Conservation (phyloP, 2,888 invertebrate genomes). For the Parasteatoda lunata region DNA sequence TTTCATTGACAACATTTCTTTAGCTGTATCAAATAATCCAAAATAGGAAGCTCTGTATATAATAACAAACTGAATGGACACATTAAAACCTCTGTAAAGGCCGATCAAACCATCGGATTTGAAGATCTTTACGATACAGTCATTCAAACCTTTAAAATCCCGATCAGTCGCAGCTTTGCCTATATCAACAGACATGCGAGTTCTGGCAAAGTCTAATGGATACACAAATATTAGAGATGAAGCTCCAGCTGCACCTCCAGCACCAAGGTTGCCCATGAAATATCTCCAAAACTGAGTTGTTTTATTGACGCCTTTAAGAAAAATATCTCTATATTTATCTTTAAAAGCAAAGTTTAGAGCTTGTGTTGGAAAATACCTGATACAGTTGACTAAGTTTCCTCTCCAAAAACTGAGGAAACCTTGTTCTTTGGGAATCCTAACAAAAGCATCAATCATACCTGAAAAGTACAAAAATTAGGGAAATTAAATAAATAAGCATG, state of each 20-base stretch:
- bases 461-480: constrained; percentile 7
- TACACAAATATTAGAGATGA: constrained; percentile 95
- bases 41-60: constrained; percentile 97
- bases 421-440: constrained; percentile 90
- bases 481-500: no score
- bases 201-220: constrained; percentile 95
- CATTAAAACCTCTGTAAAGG: constrained; percentile 94
- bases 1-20: constrained; percentile 92
- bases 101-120: constrained; percentile 87
- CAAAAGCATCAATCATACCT: constrained; percentile 88
- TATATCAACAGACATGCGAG: constrained; percentile 89
- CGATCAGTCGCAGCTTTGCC: constrained; percentile 84
- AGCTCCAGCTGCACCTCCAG: constrained; percentile 95
- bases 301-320: constrained; percentile 89
- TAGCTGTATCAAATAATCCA: constrained; percentile 96
- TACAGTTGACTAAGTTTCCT: constrained; percentile 94
- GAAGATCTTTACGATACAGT: constrained; percentile 87
- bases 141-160: constrained; percentile 91
- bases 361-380: constrained; percentile 95
- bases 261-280: constrained; percentile 90
- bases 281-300: constrained; percentile 91
- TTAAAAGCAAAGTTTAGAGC: constrained; percentile 96
- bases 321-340: constrained; percentile 91
- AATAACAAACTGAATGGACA: constrained; percentile 96
- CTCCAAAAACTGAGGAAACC: constrained; percentile 91